Conservation (phyloP, 35 echinoderm and acorn worm species). For the Apostichopus californicus region DNA sequence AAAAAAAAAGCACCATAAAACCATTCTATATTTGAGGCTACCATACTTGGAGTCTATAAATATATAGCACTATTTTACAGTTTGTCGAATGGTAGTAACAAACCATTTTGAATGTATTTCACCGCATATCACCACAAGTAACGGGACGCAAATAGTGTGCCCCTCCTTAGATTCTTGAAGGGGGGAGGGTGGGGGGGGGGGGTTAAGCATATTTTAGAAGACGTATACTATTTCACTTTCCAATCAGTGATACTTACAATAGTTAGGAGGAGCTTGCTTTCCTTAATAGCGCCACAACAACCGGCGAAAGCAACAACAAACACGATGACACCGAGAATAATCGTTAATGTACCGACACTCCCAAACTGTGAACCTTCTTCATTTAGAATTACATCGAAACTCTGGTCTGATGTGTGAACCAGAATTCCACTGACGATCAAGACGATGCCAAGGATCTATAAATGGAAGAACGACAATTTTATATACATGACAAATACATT, state of each 20-base stretch:
- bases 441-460: slow-evolving; percentile 34
- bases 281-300: slow-evolving; percentile 75
- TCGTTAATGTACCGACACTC: slow-evolving; percentile 67
- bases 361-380: slow-evolving; percentile 47
- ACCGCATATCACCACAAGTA: too few species aligned
- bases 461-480: background rate
- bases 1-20: too few species aligned
- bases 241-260: slow-evolving; percentile 54
- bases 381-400: background rate
- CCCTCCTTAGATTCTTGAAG: too few species aligned
- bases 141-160: too few species aligned
- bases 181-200: too few species aligned
- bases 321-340: slow-evolving; percentile 68
- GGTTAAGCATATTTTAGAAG: too few species aligned
- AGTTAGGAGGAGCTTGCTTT: slow-evolving; percentile 63
- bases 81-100: too few species aligned
- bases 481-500: background rate
- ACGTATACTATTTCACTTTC: too few species aligned
- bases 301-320: slow-evolving; percentile 76
- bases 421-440: slow-evolving; percentile 32
- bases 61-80: too few species aligned
- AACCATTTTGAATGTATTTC: too few species aligned
- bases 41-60: too few species aligned
- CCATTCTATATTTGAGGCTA: too few species aligned
- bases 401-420: background rate